Evolutionary conservation across 2,113 vertebrate genomes (phyloP).

Genomic region (Promerops cafer): DNA sequence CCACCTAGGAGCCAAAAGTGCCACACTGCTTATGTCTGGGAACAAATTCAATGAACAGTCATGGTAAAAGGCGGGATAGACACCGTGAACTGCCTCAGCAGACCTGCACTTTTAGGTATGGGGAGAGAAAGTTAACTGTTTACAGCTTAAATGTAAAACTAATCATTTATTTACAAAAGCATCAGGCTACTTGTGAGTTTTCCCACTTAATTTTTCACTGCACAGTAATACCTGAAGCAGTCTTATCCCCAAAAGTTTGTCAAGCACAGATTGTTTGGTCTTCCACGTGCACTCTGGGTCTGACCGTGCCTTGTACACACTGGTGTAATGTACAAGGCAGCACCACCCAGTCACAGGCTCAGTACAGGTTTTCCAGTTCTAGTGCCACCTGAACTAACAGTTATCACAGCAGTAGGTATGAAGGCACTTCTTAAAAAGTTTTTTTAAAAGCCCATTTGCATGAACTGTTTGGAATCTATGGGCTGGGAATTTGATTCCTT

Average conservation of each 20-base stretch:
- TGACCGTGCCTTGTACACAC: background rate
- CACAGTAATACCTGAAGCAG: background rate
- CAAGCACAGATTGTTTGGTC: background rate
- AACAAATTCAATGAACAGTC: background rate
- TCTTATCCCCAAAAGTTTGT: background rate
- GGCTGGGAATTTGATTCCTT: background rate
- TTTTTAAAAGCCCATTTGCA: background rate
- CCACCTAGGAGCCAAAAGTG: background rate
- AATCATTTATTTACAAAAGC: background rate
- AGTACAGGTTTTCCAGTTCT: background rate
- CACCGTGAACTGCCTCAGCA: background rate
- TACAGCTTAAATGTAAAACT: background rate
- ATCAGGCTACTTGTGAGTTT: background rate
- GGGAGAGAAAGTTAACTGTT: background rate
- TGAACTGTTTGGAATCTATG: background rate
- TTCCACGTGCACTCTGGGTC: background rate
- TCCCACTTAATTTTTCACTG: background rate
- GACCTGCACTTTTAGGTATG: background rate
- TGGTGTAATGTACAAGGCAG: background rate
- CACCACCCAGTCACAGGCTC: background rate
- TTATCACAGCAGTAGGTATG: background rate
- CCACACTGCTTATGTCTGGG: accelerated
- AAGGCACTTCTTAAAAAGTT: slow-evolving; percentile 33
- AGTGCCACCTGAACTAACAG: background rate
- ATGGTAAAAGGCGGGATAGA: background rate